A percentile compares a stretch with the other conserved stretches of the same genome.
Conservation (phyloP, 2,888 invertebrate species). For the Xylota sylvarum region DNA sequence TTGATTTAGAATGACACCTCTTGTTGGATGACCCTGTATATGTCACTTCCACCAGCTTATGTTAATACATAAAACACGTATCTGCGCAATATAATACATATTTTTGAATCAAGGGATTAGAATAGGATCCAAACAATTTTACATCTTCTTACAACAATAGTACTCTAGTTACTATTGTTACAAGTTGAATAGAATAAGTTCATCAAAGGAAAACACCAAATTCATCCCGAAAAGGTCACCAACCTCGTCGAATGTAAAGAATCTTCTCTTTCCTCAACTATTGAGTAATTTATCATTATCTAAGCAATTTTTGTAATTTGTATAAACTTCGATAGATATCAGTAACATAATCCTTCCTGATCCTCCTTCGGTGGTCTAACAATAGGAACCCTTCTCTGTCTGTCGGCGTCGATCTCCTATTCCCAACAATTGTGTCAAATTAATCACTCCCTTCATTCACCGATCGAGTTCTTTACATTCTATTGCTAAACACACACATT, state of each 20-base stretch:
- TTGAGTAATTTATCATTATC: slow-evolving; percentile 62
- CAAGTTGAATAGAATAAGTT: slow-evolving; percentile 3
- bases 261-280: slow-evolving; percentile 23
- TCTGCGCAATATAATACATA: no score
- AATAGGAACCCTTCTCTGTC: slow-evolving; percentile 59
- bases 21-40: no score
- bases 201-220: slow-evolving; percentile 5
- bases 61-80: no score
- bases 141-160: slow-evolving; percentile 14
- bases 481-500: slow-evolving; percentile 45
- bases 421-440: slow-evolving; percentile 74
- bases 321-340: slow-evolving; percentile 59
- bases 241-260: slow-evolving; percentile 1
- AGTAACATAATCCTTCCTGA: slow-evolving; percentile 67
- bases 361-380: slow-evolving; percentile 66
- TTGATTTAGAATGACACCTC: no score
- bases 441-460: slow-evolving; percentile 63
- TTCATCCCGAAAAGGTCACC: slow-evolving; percentile 22
- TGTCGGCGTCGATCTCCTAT: slow-evolving; percentile 10
- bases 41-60: no score
- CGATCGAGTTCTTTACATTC: slow-evolving; percentile 25
- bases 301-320: slow-evolving; percentile 42
- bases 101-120: no score
- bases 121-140: no score
- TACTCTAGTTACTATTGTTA: slow-evolving; percentile 35